Evolutionary conservation across 2,888 invertebrate species (phyloP).

Genomic region (Macrosoma leucophasiata): DNA sequence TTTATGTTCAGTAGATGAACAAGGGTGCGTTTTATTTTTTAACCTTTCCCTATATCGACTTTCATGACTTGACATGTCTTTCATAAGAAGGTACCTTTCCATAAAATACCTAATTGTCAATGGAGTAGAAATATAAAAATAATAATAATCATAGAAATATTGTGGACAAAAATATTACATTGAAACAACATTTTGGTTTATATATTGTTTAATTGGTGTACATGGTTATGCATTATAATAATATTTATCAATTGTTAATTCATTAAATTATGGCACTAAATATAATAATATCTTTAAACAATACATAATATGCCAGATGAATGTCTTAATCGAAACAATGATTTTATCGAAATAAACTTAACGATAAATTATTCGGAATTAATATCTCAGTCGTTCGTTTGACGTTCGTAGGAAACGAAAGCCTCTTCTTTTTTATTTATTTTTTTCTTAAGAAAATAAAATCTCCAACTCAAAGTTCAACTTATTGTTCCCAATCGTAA

Average conservation of each 20-base stretch:
- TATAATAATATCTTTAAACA: slow-evolving; percentile 60
- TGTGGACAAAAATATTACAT: slow-evolving; percentile 23
- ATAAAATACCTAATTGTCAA: too few species aligned
- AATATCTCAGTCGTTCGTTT: slow-evolving; percentile 75
- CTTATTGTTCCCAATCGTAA: slow-evolving; percentile 69
- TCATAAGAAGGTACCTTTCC: too few species aligned
- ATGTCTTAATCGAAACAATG: too few species aligned
- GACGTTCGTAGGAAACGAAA: slow-evolving; percentile 57
- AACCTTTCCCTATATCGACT: too few species aligned
- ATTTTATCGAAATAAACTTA: slow-evolving; percentile 56
- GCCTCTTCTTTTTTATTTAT: slow-evolving; percentile 51
- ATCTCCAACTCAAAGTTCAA: slow-evolving; percentile 58
- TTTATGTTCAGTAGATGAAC: too few species aligned
- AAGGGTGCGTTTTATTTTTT: too few species aligned
- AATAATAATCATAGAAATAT: too few species aligned
- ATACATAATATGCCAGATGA: slow-evolving; percentile 49
- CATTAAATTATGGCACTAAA: slow-evolving; percentile 76
- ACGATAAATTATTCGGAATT: slow-evolving; percentile 61
- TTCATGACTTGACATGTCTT: too few species aligned
- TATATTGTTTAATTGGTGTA: slow-evolving; percentile 72
- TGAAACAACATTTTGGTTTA: slow-evolving; percentile 53
- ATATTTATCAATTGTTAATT: slow-evolving; percentile 72
- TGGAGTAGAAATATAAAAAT: too few species aligned
- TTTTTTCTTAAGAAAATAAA: slow-evolving; percentile 64
- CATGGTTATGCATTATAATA: slow-evolving; percentile 74